Evolutionary conservation across 2,113 vertebrate genomes (phyloP), one percentile per base, ranked within the genome.

Genomic region (Ifrita kowaldi): DNA sequence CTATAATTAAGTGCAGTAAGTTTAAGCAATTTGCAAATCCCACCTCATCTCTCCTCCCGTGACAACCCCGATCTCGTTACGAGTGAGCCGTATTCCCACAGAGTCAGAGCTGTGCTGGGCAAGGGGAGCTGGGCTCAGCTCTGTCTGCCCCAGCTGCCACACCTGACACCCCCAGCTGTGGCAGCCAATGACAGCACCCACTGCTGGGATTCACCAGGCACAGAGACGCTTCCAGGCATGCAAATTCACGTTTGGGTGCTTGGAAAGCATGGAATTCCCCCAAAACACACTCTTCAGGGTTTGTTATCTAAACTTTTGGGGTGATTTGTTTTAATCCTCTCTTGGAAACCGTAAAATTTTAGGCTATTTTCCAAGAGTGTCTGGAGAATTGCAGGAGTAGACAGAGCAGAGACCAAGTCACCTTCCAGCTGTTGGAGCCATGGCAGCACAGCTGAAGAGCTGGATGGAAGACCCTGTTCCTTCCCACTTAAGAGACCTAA

Each of bases 31-130:
- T 78, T 75, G 70, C 92, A 87, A 93, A 73, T 52, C 87, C 78
- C 77, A 67, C 56, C 67, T 81, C 64, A n/a, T 15, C 19, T 44
- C 68, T 50, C 42, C 21, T 35, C 30, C 60, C 1, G 2, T 16
- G 57, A 7, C 16, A 60, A 32, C 26, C 56, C 44, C 6, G 0
- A 13, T 5, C 24, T 32, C 18, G 0, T 9, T 33, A 12, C 4
- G 16, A 62, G 39, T 0, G 53, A 68, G 21, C 68, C 2, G 0
- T 0, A 4, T 16, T 47, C 23, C 55, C 57, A 19, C 1, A 3
- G 32, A 41, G 71, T 13, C 7, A 0, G 55, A 33, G 74, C 63
- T 13, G 30, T 0, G 8, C 47, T 1, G 6, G 44, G 24, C 46
- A 4, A 46, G 35, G 62, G 55, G 33, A 33, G n/a, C 26, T 16